These are phyloP conservation scores for Nesoenas mayeri DNA, from an alignment of 2,113 vertebrate genomes.

Conservation along the genomic window DNA sequence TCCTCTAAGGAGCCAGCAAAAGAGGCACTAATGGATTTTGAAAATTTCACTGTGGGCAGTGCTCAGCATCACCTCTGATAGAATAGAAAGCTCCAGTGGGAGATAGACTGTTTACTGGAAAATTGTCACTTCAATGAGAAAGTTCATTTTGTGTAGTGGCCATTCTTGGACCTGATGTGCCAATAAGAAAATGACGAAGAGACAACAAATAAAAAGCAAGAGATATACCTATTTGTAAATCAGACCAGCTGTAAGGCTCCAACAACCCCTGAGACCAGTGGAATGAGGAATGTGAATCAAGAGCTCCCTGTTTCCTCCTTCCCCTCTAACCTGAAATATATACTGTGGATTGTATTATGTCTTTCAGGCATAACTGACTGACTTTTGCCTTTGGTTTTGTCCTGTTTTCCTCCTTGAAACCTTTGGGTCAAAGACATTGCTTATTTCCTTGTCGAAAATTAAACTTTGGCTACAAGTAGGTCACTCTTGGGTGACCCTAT, in stretches of 20 bases:
- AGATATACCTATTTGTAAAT: constrained; percentile 36
- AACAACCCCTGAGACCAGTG: constrained; percentile 5
- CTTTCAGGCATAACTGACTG: constrained; percentile 41
- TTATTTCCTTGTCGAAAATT: constrained; percentile 58
- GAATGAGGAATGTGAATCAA: constrained; percentile 25
- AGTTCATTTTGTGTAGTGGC: neutral
- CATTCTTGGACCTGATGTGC: neutral
- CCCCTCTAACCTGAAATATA: constrained; percentile 23
- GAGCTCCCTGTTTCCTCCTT: constrained; percentile 21
- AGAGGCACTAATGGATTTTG: neutral
- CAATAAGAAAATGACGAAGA: neutral
- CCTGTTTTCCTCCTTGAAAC: constrained; percentile 27
- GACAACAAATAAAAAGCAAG: constrained; percentile 2
- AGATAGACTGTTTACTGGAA: neutral
- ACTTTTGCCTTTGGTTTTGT: constrained; percentile 53
- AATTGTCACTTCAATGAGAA: neutral
- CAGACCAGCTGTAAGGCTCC: constrained; percentile 8
- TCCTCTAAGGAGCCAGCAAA: neutral
- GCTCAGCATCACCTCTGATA: neutral
- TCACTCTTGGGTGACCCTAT: constrained; percentile 47
- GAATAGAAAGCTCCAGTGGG: neutral
- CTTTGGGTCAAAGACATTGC: constrained; percentile 34
- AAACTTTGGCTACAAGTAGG: constrained; percentile 51
- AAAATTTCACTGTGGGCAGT: neutral
- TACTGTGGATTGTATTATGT: constrained; percentile 7